Evolutionary conservation across 2,113 vertebrate genomes (phyloP).

Genomic region (Meriones unguiculatus): DNA sequence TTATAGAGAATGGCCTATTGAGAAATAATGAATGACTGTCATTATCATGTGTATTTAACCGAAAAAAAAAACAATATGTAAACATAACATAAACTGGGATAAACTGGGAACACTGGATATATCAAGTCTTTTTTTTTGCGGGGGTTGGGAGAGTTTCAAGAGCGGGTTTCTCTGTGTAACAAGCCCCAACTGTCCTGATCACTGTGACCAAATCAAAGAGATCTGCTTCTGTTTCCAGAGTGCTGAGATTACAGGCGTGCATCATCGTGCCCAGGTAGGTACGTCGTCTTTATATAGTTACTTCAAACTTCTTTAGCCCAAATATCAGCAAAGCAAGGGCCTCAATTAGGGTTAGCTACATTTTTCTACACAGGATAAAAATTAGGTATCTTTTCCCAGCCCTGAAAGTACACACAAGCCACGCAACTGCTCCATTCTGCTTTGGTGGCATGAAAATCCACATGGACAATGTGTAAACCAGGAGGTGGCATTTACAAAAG

Average conservation of each 20-base stretch:
- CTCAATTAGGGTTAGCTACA: neutral
- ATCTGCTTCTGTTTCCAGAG: too few species aligned
- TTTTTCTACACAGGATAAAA: neutral
- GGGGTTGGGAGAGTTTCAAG: too few species aligned
- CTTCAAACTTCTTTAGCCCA: neutral
- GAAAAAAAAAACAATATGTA: neutral
- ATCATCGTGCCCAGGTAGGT: too few species aligned
- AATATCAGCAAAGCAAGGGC: neutral
- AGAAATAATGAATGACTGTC: conserved; percentile 43
- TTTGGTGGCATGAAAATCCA: neutral
- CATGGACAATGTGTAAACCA: neutral
- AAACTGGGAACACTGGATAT: neutral
- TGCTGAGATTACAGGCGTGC: too few species aligned
- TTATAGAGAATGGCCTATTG: neutral
- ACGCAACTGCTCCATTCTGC: neutral
- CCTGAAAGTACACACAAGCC: neutral
- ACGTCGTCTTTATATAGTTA: neutral
- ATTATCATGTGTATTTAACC: conserved; percentile 22
- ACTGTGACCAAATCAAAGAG: too few species aligned
- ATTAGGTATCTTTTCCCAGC: neutral
- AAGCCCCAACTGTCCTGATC: too few species aligned
- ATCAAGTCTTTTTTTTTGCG: neutral
- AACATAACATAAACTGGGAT: neutral
- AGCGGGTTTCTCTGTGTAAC: too few species aligned
- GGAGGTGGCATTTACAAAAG: conserved; percentile 1